Evolutionary conservation across 2,888 invertebrate species (phyloP), one percentile per base, ranked within the genome.

Genomic region (Ephialtes manifestator): DNA sequence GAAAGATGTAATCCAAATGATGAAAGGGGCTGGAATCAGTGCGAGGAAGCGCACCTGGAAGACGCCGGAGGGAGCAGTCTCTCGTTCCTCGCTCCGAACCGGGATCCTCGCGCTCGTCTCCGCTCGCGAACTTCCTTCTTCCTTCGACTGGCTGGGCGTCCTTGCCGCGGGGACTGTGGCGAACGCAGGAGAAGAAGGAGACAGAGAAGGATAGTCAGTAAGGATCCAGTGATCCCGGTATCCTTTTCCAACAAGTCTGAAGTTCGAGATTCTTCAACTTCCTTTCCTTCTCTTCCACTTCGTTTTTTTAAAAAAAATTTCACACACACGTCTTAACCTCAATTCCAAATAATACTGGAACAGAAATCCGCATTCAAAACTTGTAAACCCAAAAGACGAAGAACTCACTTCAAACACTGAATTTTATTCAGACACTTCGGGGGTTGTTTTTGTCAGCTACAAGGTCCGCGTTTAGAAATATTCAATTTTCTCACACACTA

Each of bases 121-220:
- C 63, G 43, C 39, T 74, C 31, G 53, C 76, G n/a, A 84, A 80
- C 84, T 82, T 82, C 82, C 82, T 80, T 80, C 76, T 77, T 80
- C 84, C 81, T 71, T 79, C 70, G 60, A 51, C 55, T 35, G 28
- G 55, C 65, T 63, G 67, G 75, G 78, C 88, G 88, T 87, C 88
- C 88, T 88, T 88, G 88, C 88, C 88, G 83, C 85, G 58, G 88
- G 88, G 88, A 88, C 81, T 88, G 85, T 84, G 88, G 84, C 85
- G 84, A 81, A 86, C 75, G 67, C 70, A 63, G 76, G 68, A 55
- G 58, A 39, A 48, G 71, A 65, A 70, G 43, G 51, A 39, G 74
- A 81, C 74, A 74, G 58, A 28, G 71, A 71, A 75, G 28, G 67
- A 58, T 68, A 71, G 71, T 31, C 55, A 58, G 35, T n/a, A 60